phyloP scores from a whole-genome alignment of 2,113 vertebrate genomes.

The Mungos mungo region DNA sequence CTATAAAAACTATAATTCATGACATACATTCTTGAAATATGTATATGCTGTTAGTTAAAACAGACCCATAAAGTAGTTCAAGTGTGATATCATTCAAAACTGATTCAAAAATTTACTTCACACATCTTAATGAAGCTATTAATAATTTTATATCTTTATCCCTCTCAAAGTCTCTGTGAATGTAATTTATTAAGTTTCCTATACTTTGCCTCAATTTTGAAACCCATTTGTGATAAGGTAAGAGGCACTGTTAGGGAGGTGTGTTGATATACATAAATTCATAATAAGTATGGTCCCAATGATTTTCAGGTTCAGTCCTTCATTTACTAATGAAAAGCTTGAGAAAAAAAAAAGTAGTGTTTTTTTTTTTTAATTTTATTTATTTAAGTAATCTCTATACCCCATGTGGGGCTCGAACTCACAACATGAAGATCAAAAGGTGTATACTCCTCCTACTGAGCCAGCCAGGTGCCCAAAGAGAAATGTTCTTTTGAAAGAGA shows the following conservation, averaged over 20 bases:
- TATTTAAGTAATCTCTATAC: neutral
- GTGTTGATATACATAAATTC: neutral
- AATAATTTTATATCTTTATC: slow-evolving; percentile 19
- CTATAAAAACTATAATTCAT: neutral
- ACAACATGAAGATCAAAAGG: neutral
- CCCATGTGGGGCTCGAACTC: neutral
- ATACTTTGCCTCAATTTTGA: neutral
- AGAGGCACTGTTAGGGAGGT: neutral
- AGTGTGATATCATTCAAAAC: slow-evolving; percentile 15
- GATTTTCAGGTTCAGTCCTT: neutral
- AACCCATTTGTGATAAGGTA: neutral
- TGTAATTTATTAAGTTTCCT: neutral
- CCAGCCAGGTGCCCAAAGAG: neutral
- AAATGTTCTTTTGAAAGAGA: neutral
- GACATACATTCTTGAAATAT: slow-evolving; percentile 3
- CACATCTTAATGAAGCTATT: neutral
- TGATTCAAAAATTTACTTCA: neutral
- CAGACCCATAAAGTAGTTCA: neutral
- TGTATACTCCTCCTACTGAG: neutral
- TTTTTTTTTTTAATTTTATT: neutral
- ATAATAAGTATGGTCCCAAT: neutral
- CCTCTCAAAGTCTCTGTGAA: neutral
- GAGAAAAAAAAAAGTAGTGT: neutral
- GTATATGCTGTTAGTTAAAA: slow-evolving; percentile 18
- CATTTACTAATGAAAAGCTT: neutral